A percentile compares a stretch with the other conserved stretches of the same genome.
Conservation (phyloP, 2,113 vertebrate genomes). For the Rhinoderma darwinii region DNA sequence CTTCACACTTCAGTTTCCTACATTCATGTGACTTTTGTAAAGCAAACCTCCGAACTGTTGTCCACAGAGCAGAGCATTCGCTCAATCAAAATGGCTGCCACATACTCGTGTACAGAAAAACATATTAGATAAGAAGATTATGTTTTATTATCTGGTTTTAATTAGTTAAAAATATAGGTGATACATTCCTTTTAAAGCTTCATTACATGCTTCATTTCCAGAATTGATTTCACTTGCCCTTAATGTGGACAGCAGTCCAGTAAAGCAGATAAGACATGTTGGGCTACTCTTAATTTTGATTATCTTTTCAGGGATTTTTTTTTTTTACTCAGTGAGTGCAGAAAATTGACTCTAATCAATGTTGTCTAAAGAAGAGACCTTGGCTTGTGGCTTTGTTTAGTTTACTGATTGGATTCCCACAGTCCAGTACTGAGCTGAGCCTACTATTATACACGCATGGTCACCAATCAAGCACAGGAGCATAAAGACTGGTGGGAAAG, state of each 20-base stretch:
- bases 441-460: conserved; percentile 52
- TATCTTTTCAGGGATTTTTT: conserved; percentile 31
- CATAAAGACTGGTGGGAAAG: conserved; percentile 14
- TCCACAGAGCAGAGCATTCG: no score
- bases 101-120: no score
- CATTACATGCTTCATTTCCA: background rate
- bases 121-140: no score
- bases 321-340: background rate
- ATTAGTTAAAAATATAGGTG: no score
- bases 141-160: no score
- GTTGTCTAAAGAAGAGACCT: conserved; percentile 55
- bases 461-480: conserved; percentile 49
- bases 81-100: no score
- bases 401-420: conserved; percentile 58
- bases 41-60: no score
- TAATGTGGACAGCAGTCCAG: background rate
- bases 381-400: conserved; percentile 56
- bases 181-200: background rate
- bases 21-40: no score
- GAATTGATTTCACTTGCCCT: background rate
- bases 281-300: conserved; percentile 18
- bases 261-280: conserved; percentile 6
- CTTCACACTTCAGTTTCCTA: no score
- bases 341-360: conserved; percentile 56
- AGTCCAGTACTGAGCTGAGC: conserved; percentile 42